phyloP scores from a whole-genome alignment of 2,113 vertebrate genomes.

The Irena cyanogastra region DNA sequence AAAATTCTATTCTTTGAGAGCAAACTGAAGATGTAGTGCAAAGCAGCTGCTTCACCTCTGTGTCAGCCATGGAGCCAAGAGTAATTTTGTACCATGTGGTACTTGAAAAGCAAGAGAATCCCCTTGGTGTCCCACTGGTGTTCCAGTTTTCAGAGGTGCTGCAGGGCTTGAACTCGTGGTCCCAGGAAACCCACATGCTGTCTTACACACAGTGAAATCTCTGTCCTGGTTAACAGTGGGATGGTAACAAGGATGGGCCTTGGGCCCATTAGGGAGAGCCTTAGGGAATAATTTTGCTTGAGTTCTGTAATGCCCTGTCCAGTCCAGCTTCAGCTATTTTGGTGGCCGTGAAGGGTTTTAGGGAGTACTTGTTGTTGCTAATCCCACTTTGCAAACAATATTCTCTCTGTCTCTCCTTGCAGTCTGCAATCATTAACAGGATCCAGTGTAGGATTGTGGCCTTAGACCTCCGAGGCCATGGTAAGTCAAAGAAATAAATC shows the following conservation, averaged over 20 bases:
- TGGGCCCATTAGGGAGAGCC: background rate
- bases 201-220: no score
- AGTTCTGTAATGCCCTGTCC: fast-evolving
- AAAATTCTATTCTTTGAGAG: background rate
- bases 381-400: background rate
- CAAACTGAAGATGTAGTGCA: background rate
- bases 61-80: background rate
- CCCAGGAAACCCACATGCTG: fast-evolving
- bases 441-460: slow-evolving; percentile 93
- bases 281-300: background rate
- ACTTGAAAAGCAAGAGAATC: background rate
- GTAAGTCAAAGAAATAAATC: slow-evolving; percentile 63
- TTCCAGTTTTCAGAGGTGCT: background rate
- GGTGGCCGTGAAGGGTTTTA: background rate
- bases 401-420: slow-evolving; percentile 36
- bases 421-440: slow-evolving; percentile 89
- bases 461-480: slow-evolving; percentile 91
- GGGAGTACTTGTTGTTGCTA: background rate
- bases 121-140: background rate
- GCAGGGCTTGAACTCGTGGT: background rate
- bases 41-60: background rate
- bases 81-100: background rate
- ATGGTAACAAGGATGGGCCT: background rate
- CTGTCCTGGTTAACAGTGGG: background rate
- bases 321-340: background rate